Percentiles rank a stretch among this genome's conserved stretches.
Evolutionary conservation across 2,113 vertebrate genomes (phyloP).

Genomic region (Elephantulus edwardii): DNA sequence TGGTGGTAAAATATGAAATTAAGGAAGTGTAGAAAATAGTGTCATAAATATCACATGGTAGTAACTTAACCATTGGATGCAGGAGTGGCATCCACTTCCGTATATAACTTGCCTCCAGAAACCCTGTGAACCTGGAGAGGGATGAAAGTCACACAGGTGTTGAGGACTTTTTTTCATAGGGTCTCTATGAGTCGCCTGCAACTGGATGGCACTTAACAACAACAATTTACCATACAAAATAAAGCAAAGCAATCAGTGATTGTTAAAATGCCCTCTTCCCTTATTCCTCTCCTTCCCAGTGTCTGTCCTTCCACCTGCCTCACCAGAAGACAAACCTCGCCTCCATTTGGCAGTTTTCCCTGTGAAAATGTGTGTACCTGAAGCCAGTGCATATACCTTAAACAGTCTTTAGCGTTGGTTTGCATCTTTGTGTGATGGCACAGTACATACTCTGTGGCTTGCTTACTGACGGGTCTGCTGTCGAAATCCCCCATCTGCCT

Average conservation of each 20-base stretch:
- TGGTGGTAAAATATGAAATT: constrained; percentile 25
- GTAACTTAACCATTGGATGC: too few relatives aligned
- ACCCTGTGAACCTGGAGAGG: too few relatives aligned
- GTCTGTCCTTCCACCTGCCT: not conserved
- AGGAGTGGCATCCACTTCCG: too few relatives aligned
- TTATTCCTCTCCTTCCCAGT: not conserved
- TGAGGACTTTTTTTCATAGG: too few relatives aligned
- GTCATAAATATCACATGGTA: too few relatives aligned
- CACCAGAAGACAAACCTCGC: not conserved
- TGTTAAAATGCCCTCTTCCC: not conserved
- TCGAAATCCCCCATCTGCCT: too few relatives aligned
- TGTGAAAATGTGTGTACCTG: not conserved
- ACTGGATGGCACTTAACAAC: too few relatives aligned
- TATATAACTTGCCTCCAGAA: too few relatives aligned
- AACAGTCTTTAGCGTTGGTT: not conserved
- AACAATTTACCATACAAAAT: not conserved
- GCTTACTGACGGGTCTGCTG: too few relatives aligned
- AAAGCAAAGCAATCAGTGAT: not conserved
- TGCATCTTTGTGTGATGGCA: too few relatives aligned
- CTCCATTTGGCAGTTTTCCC: not conserved
- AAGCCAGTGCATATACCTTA: not conserved
- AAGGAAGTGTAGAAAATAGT: not conserved
- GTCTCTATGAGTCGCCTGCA: too few relatives aligned
- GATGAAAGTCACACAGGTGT: too few relatives aligned
- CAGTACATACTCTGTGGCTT: not conserved